phyloP scores from a whole-genome alignment of 2,113 vertebrate species.

The Dendropsophus ebraccatus region DNA sequence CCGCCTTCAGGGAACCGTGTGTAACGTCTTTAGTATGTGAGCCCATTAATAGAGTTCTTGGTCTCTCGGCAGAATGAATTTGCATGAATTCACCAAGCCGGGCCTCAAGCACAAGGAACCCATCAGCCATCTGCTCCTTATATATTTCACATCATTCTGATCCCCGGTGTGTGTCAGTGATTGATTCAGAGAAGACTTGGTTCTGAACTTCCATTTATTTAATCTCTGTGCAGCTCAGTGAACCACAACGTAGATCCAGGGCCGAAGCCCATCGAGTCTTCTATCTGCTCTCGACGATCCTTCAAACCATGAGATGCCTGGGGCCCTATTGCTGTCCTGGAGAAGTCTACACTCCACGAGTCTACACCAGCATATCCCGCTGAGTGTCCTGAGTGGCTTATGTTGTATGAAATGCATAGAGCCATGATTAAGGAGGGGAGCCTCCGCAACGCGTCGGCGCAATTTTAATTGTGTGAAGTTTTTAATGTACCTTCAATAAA shows the following conservation, averaged over 20 bases:
- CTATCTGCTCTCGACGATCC: neutral
- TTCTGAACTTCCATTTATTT: neutral
- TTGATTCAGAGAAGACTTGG: neutral
- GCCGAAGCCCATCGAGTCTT: neutral
- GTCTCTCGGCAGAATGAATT: neutral
- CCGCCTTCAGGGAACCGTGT: neutral
- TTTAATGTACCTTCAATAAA: too few relatives aligned
- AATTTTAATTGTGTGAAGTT: too few relatives aligned
- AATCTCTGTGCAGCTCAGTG: constrained; percentile 5
- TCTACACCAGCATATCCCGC: neutral
- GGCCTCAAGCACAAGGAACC: neutral
- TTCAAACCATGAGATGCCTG: neutral
- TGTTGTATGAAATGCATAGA: neutral
- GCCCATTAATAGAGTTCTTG: neutral
- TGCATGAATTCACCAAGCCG: neutral
- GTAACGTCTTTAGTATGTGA: neutral
- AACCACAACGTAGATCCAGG: neutral
- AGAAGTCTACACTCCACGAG: neutral
- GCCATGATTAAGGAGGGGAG: too few relatives aligned
- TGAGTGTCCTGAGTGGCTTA: neutral
- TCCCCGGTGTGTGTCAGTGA: neutral
- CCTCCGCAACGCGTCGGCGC: too few relatives aligned
- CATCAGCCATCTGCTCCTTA: neutral
- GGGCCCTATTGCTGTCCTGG: neutral
- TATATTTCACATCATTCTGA: neutral